These are phyloP conservation scores for Morpho deidamia DNA, from an alignment of 2,888 invertebrate species.

Conservation along the genomic window DNA sequence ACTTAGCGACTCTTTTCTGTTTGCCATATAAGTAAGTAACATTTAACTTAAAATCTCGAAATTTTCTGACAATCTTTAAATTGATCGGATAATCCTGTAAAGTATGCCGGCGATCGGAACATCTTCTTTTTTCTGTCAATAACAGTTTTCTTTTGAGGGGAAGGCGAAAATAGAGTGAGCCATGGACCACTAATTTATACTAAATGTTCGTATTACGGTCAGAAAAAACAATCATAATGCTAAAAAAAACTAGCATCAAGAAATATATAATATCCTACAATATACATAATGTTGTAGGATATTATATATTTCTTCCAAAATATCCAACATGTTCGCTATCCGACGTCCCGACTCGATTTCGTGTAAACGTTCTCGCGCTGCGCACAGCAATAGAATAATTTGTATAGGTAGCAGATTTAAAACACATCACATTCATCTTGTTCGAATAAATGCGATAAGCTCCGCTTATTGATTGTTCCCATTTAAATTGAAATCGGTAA, in stretches of 20 bases:
- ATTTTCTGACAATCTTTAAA: no score
- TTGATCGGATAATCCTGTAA: no score
- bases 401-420: constrained; percentile 61
- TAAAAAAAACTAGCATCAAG: no score
- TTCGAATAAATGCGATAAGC: constrained; percentile 62
- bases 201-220: no score
- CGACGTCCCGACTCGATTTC: constrained; percentile 1
- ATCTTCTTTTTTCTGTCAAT: no score
- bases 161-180: no score
- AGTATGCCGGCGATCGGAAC: no score
- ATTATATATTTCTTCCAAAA: not conserved
- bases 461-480: constrained; percentile 63
- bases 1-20: not conserved
- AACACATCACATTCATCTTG: constrained; percentile 61
- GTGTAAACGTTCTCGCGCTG: constrained; percentile 25
- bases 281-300: not conserved
- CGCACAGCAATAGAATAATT: constrained; percentile 52
- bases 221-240: no score
- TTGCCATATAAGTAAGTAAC: no score
- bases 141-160: no score
- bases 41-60: no score
- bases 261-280: not conserved
- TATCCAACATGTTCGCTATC: not conserved
- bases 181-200: no score
- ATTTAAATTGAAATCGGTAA: constrained; percentile 62